A percentile compares a stretch with the other conserved stretches of the same genome.
phyloP scores from a whole-genome alignment of 2,888 invertebrate genomes.

The Oithona nana region DNA sequence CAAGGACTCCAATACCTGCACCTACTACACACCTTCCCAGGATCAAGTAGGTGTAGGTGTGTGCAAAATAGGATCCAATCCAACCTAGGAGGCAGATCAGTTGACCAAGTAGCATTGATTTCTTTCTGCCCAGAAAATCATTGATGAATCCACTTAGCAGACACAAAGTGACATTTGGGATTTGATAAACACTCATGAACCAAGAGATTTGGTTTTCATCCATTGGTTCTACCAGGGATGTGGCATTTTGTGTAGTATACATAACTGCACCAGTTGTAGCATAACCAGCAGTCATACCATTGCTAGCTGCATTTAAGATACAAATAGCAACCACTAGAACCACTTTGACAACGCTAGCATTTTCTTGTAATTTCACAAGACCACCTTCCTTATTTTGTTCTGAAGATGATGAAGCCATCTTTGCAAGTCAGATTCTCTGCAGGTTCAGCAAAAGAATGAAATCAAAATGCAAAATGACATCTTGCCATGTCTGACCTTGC shows the following conservation, averaged over 20 bases:
- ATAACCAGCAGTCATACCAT: no score
- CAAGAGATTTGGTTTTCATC: not conserved
- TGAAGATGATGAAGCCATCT: no score
- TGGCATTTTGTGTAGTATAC: not conserved
- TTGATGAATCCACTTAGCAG: not conserved
- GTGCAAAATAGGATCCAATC: not conserved
- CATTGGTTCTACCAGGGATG: not conserved
- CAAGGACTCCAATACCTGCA: not conserved
- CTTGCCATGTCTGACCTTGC: no score
- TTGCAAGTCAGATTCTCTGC: no score
- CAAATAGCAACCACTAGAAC: no score
- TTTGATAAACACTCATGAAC: not conserved
- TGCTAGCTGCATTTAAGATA: no score
- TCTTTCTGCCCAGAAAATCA: not conserved
- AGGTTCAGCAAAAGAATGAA: no score
- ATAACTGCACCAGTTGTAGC: constrained; percentile 41
- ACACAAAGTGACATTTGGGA: not conserved
- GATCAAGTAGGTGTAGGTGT: not conserved
- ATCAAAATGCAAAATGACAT: no score
- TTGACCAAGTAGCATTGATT: not conserved
- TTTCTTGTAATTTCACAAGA: no score
- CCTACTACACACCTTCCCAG: not conserved
- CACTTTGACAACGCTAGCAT: no score
- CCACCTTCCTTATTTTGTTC: no score
- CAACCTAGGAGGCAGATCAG: not conserved